phyloP scores from a whole-genome alignment of 2,113 vertebrate genomes.

The Zosterops hypoxanthus region DNA sequence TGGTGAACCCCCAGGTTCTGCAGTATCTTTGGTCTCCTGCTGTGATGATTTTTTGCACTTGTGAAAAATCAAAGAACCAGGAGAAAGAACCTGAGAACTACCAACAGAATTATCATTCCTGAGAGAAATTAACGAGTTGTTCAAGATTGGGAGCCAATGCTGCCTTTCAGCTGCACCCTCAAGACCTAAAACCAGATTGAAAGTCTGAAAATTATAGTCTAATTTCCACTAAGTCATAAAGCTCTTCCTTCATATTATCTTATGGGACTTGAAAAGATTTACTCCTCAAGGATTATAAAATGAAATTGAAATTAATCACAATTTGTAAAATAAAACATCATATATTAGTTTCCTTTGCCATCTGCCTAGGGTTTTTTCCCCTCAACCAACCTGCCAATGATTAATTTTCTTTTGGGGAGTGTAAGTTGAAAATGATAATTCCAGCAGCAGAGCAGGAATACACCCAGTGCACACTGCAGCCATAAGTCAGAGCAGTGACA shows the following conservation, averaged over 20 bases:
- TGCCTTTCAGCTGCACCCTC: background rate
- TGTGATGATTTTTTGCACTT: background rate
- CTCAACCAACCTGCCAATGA: conserved; percentile 7
- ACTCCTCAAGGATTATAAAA: conserved; percentile 13
- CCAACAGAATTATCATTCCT: background rate
- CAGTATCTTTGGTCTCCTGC: background rate
- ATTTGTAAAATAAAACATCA: conserved; percentile 21
- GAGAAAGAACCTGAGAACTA: background rate
- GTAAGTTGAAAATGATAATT: background rate
- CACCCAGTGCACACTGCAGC: background rate
- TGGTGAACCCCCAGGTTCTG: background rate
- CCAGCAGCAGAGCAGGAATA: background rate
- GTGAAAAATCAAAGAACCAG: background rate
- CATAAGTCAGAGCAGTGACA: background rate
- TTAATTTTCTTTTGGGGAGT: conserved; percentile 19
- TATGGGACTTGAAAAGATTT: background rate
- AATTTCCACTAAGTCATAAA: background rate
- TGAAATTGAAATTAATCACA: conserved; percentile 48
- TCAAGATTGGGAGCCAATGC: background rate
- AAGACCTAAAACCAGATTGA: background rate
- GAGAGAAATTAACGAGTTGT: background rate
- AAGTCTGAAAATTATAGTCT: background rate
- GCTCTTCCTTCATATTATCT: background rate
- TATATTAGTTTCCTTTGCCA: conserved; percentile 34
- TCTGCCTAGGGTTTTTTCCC: background rate